phyloP scores from a whole-genome alignment of 2,888 invertebrate species.

The Ornithoptera priamus region DNA sequence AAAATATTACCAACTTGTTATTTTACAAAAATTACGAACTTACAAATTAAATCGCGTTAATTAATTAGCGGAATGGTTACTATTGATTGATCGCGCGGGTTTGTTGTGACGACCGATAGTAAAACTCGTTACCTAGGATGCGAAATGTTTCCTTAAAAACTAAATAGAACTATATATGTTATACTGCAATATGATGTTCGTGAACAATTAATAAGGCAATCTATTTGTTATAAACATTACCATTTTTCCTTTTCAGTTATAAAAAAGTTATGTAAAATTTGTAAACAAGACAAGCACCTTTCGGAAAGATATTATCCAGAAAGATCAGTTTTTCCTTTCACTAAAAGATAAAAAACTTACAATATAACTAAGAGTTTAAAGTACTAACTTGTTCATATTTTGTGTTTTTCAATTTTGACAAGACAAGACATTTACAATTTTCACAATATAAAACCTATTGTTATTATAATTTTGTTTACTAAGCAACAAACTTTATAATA shows the following conservation, averaged over 20 bases:
- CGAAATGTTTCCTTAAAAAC: background rate
- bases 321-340: background rate
- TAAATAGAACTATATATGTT: background rate
- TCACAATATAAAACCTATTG: background rate
- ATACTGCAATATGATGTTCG: background rate
- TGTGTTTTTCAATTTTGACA: slow-evolving; percentile 13
- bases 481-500: background rate
- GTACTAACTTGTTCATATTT: slow-evolving; percentile 17
- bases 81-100: slow-evolving; percentile 16
- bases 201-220: too few species aligned
- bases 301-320: too few species aligned
- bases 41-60: background rate
- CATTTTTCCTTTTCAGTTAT: background rate
- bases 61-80: background rate
- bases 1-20: background rate
- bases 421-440: slow-evolving; percentile 13
- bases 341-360: background rate
- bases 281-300: background rate
- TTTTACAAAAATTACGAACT: background rate
- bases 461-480: background rate
- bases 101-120: slow-evolving; percentile 25
- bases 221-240: too few species aligned
- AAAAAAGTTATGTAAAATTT: background rate
- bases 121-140: slow-evolving; percentile 12
- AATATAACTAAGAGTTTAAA: background rate